These are phyloP conservation scores for Urocynchramus pylzowi DNA, from an alignment of 2,113 vertebrate genomes.

Conservation along the genomic window DNA sequence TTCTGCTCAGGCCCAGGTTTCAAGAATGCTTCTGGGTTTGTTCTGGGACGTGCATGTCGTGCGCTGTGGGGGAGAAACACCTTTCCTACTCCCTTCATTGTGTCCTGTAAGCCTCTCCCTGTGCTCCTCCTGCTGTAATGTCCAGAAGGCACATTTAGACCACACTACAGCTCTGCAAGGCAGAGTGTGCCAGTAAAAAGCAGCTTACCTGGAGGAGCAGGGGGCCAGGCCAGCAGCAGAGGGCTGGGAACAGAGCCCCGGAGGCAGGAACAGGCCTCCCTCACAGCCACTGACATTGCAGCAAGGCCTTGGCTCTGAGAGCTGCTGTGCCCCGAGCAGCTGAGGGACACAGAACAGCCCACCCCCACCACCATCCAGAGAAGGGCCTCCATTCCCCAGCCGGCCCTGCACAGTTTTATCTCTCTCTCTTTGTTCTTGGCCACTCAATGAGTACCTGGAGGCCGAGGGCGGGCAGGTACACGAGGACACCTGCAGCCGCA, in stretches of 20 bases:
- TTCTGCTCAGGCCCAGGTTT: background rate
- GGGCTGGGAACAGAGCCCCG: background rate
- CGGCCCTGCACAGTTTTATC: background rate
- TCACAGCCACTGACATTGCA: rapidly evolving
- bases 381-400: background rate
- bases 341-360: background rate
- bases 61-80: background rate
- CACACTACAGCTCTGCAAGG: background rate
- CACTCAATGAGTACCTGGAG: background rate
- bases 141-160: background rate
- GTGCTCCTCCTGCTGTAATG: background rate
- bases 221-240: background rate
- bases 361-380: rapidly evolving
- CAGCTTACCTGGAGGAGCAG: background rate
- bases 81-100: rapidly evolving
- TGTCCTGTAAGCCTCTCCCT: background rate
- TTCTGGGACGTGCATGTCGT: rapidly evolving
- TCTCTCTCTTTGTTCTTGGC: background rate
- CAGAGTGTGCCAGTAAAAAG: background rate
- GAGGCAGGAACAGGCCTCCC: background rate
- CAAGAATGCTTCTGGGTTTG: rapidly evolving
- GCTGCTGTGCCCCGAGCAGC: rapidly evolving
- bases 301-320: rapidly evolving
- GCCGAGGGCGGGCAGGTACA: background rate
- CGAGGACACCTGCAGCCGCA: background rate